A percentile compares a stretch with the other conserved stretches of the same genome.
phyloP scores from a whole-genome alignment of 2,113 vertebrate genomes.

The Opisthocomus hoazin region DNA sequence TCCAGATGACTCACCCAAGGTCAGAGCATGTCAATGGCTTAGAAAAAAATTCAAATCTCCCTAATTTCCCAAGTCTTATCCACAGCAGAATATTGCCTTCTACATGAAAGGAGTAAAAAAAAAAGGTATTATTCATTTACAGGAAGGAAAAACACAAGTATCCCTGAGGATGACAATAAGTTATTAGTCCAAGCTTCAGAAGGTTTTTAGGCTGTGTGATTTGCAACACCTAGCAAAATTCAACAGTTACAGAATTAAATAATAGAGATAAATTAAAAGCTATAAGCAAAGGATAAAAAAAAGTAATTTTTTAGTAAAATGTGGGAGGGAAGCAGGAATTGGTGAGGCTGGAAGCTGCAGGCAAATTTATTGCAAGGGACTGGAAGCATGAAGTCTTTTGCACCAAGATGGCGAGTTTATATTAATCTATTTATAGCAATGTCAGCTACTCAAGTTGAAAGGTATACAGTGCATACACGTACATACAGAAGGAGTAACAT shows the following conservation, averaged over 20 bases:
- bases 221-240: slow-evolving; percentile 24
- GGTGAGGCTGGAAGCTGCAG: background rate
- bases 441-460: background rate
- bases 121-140: slow-evolving; percentile 17
- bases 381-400: background rate
- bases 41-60: background rate
- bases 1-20: background rate
- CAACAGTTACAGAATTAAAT: background rate
- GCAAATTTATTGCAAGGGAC: background rate
- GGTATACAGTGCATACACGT: background rate
- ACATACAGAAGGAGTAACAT: background rate
- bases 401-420: background rate
- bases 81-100: background rate
- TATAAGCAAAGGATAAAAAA: background rate
- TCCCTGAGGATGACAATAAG: slow-evolving; percentile 32
- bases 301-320: background rate
- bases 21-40: background rate
- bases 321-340: background rate
- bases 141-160: slow-evolving; percentile 4
- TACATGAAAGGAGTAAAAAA: background rate
- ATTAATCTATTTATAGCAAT: background rate
- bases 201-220: slow-evolving; percentile 43
- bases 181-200: slow-evolving; percentile 49
- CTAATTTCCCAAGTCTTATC: background rate
- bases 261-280: slow-evolving; percentile 21